Evolutionary conservation across 2,888 invertebrate species (phyloP).

Genomic region (Siphlonurus alternatus): DNA sequence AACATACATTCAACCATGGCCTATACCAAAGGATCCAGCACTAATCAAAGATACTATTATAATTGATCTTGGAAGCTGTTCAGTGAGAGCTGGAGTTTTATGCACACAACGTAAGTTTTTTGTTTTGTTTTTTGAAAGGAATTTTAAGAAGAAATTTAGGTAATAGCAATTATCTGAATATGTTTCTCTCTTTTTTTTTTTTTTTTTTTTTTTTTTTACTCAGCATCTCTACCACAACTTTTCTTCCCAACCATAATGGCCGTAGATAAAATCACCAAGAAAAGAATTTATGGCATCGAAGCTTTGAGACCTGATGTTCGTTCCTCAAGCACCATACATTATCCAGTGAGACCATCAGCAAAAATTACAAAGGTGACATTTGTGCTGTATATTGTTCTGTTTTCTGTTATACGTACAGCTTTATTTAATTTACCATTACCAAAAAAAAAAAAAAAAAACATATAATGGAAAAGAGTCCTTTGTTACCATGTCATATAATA

Average conservation of each 20-base stretch:
- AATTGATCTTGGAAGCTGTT: conserved; percentile 36
- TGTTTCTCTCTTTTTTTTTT: no score
- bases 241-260: conserved; percentile 36
- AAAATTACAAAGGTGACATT: conserved; percentile 28
- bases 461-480: no score
- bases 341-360: conserved; percentile 28
- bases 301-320: conserved; percentile 28
- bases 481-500: no score
- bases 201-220: conserved; percentile 8
- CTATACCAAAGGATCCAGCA: conserved; percentile 20
- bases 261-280: conserved; percentile 22
- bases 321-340: conserved; percentile 21
- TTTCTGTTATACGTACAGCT: no score
- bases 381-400: background rate
- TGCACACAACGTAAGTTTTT: conserved; percentile 27
- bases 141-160: no score
- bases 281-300: conserved; percentile 27
- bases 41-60: conserved; percentile 29
- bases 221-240: conserved; percentile 34
- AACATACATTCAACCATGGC: conserved; percentile 31
- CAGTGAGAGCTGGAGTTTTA: conserved; percentile 35
- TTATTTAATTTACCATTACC: background rate
- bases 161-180: background rate
- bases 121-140: background rate
- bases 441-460: background rate